Conservation (phyloP, 2,113 vertebrate genomes). For the Melierax canorus region DNA sequence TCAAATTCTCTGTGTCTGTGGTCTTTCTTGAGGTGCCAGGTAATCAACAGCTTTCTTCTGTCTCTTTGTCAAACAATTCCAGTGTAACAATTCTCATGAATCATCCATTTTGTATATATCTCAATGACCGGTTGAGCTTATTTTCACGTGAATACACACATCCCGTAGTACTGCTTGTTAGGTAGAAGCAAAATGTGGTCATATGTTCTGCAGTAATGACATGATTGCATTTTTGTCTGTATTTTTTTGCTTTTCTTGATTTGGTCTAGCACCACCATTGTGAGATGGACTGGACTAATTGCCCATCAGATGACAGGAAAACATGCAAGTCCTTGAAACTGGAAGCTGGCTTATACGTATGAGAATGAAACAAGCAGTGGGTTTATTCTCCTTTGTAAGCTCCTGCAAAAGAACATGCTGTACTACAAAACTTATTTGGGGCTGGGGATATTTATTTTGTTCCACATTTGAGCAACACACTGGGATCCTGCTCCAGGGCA, state of each 20-base stretch:
- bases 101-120: slow-evolving; percentile 43
- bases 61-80: slow-evolving; percentile 17
- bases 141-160: slow-evolving; percentile 36
- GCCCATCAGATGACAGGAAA: neutral
- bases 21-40: slow-evolving; percentile 25
- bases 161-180: neutral
- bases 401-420: neutral
- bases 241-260: neutral
- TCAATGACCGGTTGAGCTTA: neutral
- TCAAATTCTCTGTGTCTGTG: slow-evolving; percentile 16
- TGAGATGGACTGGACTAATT: slow-evolving; percentile 17
- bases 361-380: neutral
- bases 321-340: neutral
- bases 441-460: neutral
- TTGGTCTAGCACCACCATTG: slow-evolving; percentile 14
- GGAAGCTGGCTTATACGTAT: neutral
- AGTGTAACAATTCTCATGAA: slow-evolving; percentile 20
- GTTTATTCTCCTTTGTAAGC: neutral
- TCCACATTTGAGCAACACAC: neutral
- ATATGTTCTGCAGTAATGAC: neutral
- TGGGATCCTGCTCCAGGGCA: neutral
- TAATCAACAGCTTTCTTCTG: slow-evolving; percentile 25
- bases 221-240: slow-evolving; percentile 21
- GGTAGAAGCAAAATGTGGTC: slow-evolving; percentile 37
- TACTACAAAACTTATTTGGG: neutral